These are phyloP conservation scores for Phoeniculus purpureus DNA, from an alignment of 2,797 vertebrate genomes.

Conservation along the genomic window DNA sequence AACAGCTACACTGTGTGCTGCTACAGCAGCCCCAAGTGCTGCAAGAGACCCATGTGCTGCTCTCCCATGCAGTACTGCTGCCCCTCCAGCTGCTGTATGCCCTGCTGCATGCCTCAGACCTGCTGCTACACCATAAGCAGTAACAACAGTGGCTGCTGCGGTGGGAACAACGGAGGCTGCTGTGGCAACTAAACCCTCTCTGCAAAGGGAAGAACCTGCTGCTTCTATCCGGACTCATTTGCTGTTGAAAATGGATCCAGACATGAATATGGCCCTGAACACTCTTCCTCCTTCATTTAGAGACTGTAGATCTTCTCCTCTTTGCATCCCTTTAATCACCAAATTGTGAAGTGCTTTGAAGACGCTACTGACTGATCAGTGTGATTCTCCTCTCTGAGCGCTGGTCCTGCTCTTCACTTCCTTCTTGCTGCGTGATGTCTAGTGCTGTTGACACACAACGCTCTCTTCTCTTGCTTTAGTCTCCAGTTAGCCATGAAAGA, in stretches of 20 bases:
- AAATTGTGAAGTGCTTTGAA: neutral
- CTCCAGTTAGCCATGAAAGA: neutral
- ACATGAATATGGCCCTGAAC: fast-evolving
- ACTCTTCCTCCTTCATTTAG: fast-evolving
- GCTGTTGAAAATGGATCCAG: neutral
- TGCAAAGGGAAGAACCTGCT: neutral
- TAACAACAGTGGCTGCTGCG: neutral
- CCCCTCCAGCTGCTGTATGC: neutral
- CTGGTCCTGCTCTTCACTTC: neutral
- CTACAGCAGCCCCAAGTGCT: neutral
- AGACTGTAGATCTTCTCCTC: neutral
- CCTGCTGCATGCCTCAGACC: slow-evolving; percentile 19
- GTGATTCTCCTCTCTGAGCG: neutral
- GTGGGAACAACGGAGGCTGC: fast-evolving
- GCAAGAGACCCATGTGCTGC: neutral
- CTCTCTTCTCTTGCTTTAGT: neutral
- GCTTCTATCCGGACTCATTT: neutral
- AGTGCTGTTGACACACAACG: neutral
- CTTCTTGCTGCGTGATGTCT: neutral
- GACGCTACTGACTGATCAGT: neutral
- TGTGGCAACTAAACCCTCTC: neutral
- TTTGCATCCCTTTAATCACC: neutral
- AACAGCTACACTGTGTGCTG: neutral
- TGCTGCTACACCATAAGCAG: slow-evolving; percentile 13
- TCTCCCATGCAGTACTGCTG: neutral